Evolutionary conservation across 2,797 vertebrate genomes (phyloP).

Genomic region (Pseudotriccus pelzelni): DNA sequence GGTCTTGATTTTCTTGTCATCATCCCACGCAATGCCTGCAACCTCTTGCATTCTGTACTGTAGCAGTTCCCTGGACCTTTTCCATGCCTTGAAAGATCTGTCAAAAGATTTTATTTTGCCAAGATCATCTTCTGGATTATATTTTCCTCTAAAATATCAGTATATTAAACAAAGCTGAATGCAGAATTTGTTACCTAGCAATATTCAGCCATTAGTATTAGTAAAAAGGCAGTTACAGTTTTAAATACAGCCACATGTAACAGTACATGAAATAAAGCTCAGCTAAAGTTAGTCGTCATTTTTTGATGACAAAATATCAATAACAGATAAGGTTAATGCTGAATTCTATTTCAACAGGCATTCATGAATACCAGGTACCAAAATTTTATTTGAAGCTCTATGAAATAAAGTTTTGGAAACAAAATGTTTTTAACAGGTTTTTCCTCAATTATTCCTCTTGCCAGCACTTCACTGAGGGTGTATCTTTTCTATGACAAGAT

Average conservation of each 20-base stretch:
- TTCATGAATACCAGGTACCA: constrained; percentile 17
- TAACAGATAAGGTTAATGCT: not conserved
- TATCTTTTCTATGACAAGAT: constrained; percentile 9
- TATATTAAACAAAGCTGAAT: constrained; percentile 1
- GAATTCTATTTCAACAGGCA: constrained; percentile 18
- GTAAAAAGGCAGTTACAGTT: constrained; percentile 12
- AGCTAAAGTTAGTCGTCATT: not conserved
- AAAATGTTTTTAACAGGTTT: not conserved
- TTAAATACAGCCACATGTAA: not conserved
- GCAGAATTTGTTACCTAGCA: not conserved
- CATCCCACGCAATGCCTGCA: not conserved
- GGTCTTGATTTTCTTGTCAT: constrained; percentile 63
- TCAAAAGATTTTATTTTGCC: not conserved
- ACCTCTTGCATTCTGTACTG: not conserved
- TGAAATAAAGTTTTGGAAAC: constrained; percentile 4
- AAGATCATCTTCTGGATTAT: not conserved
- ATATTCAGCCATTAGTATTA: not conserved
- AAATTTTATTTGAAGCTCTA: not conserved
- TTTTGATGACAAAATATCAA: constrained; percentile 15
- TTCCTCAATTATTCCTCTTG: not conserved
- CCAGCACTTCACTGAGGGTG: not conserved
- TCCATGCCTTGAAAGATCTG: not conserved
- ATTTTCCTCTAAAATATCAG: not conserved
- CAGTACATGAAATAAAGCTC: constrained; percentile 32
- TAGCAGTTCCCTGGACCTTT: not conserved